A percentile compares a stretch with the other conserved stretches of the same genome.
Conservation (phyloP, 1,140 invertebrate species). For the Drosophila nebulosa region DNA sequence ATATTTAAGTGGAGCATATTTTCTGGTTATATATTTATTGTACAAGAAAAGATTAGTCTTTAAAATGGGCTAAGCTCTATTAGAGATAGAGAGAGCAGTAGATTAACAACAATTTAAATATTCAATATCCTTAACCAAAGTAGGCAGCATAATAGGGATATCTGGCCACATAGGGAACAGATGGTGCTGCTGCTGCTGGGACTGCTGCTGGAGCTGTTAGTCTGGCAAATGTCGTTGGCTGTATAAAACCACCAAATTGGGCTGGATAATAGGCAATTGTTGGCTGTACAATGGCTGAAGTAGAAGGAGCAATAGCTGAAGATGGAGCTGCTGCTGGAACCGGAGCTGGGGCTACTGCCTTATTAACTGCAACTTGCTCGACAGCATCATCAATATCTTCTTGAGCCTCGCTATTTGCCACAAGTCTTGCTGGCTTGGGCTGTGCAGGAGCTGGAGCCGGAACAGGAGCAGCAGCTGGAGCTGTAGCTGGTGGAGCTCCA, state of each 20-base stretch:
- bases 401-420: constrained; percentile 65
- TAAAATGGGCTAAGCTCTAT: no score
- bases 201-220: constrained; percentile 12
- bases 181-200: no score
- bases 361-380: constrained; percentile 48
- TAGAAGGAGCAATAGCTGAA: no score
- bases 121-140: no score
- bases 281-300: constrained; percentile 15
- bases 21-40: no score
- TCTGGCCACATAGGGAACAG: constrained; percentile 28
- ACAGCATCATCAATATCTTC: constrained; percentile 61
- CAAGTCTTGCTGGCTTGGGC: constrained; percentile 52
- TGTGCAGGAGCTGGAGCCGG: constrained; percentile 4
- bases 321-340: not conserved
- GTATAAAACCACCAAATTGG: constrained; percentile 60
- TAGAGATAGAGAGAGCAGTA: no score
- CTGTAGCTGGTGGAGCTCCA: constrained; percentile 35
- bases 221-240: constrained; percentile 43
- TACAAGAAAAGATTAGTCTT: no score
- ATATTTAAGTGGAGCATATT: no score
- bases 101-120: no score
- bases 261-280: constrained; percentile 65
- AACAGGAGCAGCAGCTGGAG: constrained; percentile 1
- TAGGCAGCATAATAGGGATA: constrained; percentile 50
- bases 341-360: not conserved